phyloP scores from a whole-genome alignment of 2,113 vertebrate species.

The Vulpes ferrilata region DNA sequence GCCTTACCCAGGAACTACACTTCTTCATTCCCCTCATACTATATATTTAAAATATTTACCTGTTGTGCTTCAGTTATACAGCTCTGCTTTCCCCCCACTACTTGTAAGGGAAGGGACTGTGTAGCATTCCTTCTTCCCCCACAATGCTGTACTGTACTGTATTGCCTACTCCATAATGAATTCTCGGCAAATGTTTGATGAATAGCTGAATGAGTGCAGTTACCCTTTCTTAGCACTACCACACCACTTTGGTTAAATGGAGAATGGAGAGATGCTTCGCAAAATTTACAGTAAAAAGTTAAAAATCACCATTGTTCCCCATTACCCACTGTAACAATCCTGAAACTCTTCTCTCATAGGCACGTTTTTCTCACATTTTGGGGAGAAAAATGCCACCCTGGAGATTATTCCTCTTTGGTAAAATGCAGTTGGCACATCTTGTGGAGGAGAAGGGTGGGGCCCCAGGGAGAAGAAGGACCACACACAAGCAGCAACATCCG shows the following conservation, averaged over 20 bases:
- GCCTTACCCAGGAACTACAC: not conserved
- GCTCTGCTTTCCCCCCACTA: not conserved
- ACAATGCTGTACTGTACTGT: accelerated
- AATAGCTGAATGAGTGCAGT: not conserved
- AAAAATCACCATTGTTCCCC: not conserved
- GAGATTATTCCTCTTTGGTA: conserved; percentile 43
- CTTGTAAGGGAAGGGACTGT: not conserved
- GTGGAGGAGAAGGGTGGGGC: not conserved
- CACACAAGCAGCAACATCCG: conserved; percentile 41
- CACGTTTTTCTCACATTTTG: not conserved
- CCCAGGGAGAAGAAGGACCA: conserved; percentile 47
- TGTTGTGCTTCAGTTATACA: not conserved
- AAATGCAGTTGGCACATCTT: conserved; percentile 43
- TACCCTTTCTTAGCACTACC: not conserved
- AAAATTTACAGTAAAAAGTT: not conserved
- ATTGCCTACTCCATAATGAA: not conserved
- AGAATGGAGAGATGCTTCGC: not conserved
- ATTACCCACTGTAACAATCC: not conserved
- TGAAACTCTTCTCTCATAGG: not conserved
- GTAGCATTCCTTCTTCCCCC: not conserved
- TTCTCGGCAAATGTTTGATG: not conserved
- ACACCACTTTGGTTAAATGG: not conserved
- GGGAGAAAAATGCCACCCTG: conserved; percentile 35
- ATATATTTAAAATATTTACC: not conserved
- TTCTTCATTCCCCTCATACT: not conserved